Conservation (phyloP, 2,113 vertebrate genomes). For the Barbus barbus region DNA sequence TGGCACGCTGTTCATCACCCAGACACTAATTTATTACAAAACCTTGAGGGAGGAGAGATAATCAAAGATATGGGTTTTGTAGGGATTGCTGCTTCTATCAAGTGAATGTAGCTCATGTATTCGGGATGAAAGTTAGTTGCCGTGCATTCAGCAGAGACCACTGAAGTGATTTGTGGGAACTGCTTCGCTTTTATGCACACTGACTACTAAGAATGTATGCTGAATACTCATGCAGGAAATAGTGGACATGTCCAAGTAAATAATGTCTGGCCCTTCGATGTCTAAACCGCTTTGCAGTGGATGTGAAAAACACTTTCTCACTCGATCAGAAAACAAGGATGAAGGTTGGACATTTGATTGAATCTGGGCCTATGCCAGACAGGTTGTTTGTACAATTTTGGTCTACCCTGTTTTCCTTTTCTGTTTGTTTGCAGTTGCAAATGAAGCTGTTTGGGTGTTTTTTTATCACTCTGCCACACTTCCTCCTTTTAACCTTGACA, state of each 20-base stretch:
- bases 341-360: conserved; percentile 60
- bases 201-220: conserved; percentile 36
- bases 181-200: conserved; percentile 33
- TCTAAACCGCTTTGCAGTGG: conserved; percentile 28
- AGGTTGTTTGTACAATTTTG: conserved; percentile 61
- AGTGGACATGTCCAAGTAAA: conserved; percentile 23
- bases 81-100: conserved; percentile 55
- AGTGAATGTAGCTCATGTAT: conserved; percentile 52
- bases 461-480: neutral
- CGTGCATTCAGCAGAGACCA: conserved; percentile 28
- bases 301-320: conserved; percentile 29
- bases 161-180: conserved; percentile 35
- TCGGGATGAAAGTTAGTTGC: conserved; percentile 50
- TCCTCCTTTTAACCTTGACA: neutral
- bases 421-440: conserved; percentile 24
- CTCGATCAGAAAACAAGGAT: conserved; percentile 44
- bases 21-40: conserved; percentile 66
- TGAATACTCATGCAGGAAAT: conserved; percentile 12
- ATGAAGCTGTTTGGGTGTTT: neutral
- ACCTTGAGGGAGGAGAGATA: conserved; percentile 63
- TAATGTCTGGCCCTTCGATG: conserved; percentile 23
- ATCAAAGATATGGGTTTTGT: conserved; percentile 63
- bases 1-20: conserved; percentile 63
- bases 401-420: conserved; percentile 14
- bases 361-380: conserved; percentile 57